A percentile compares a stretch with the other conserved stretches of the same genome.
These are phyloP conservation scores for Chroicocephalus ridibundus DNA, from an alignment of 2,113 vertebrate species.

Conservation along the genomic window DNA sequence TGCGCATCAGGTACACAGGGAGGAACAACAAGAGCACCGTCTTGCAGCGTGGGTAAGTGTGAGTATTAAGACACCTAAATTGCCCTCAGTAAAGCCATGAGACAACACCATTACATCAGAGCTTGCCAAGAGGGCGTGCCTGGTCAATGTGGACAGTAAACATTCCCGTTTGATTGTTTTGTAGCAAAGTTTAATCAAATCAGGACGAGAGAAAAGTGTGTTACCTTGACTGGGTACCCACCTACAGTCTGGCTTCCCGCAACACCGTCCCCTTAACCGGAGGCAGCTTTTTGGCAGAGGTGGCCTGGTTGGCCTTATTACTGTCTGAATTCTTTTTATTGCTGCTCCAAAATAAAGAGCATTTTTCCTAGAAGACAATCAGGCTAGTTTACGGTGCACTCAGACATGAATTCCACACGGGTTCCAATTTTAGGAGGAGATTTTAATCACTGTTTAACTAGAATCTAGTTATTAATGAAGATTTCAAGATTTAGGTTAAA, in stretches of 20 bases:
- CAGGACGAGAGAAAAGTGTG: neutral
- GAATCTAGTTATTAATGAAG: neutral
- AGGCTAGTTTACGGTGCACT: slow-evolving; percentile 69
- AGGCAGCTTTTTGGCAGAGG: slow-evolving; percentile 65
- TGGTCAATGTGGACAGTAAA: neutral
- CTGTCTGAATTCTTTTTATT: slow-evolving; percentile 76
- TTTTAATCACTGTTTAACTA: neutral
- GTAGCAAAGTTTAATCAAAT: neutral
- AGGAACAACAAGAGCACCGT: neutral
- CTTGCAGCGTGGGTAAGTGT: neutral
- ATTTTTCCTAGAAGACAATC: slow-evolving; percentile 82
- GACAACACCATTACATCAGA: neutral
- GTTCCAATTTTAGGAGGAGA: neutral
- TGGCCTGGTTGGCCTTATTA: slow-evolving; percentile 70
- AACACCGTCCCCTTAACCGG: slow-evolving; percentile 63
- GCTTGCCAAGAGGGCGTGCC: neutral
- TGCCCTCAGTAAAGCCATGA: neutral
- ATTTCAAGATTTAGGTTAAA: neutral
- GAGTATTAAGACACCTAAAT: neutral
- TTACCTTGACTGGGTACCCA: slow-evolving; percentile 73
- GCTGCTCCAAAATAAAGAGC: slow-evolving; percentile 80
- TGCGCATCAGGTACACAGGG: neutral
- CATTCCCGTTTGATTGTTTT: slow-evolving; percentile 6
- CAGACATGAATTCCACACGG: neutral
- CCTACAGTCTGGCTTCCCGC: slow-evolving; percentile 74